phyloP scores from a whole-genome alignment of 2,113 vertebrate genomes.

The Cnemophilus loriae region DNA sequence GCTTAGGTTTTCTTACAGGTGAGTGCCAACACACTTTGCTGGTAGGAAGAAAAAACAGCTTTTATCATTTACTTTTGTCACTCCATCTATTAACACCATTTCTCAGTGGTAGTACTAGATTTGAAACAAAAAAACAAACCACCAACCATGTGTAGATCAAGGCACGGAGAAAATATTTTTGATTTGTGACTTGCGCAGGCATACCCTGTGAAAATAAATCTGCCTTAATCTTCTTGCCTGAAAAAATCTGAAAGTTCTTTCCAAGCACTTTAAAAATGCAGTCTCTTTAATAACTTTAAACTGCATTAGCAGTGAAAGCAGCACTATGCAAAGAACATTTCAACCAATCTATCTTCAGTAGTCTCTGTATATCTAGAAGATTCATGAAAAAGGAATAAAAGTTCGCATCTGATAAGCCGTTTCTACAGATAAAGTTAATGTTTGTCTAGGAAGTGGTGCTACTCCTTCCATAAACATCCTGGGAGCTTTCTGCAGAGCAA shows the following conservation, averaged over 20 bases:
- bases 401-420: background rate
- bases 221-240: conserved; percentile 6
- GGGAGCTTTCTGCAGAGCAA: background rate
- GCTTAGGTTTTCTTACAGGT: background rate
- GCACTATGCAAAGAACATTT: background rate
- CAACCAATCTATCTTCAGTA: background rate
- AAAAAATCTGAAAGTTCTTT: background rate
- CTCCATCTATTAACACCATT: background rate
- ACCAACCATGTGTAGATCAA: background rate
- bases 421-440: background rate
- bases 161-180: background rate
- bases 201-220: background rate
- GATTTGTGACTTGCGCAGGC: background rate
- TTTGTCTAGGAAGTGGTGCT: background rate
- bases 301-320: background rate
- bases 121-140: background rate
- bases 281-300: background rate
- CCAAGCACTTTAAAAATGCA: conserved; percentile 18
- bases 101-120: background rate
- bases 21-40: background rate
- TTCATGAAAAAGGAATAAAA: background rate
- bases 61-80: background rate
- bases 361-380: background rate
- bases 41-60: background rate
- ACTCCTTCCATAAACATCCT: background rate